These are phyloP conservation scores for Luffia ferchaultella DNA, from an alignment of 2,888 invertebrate species.

Conservation along the genomic window DNA sequence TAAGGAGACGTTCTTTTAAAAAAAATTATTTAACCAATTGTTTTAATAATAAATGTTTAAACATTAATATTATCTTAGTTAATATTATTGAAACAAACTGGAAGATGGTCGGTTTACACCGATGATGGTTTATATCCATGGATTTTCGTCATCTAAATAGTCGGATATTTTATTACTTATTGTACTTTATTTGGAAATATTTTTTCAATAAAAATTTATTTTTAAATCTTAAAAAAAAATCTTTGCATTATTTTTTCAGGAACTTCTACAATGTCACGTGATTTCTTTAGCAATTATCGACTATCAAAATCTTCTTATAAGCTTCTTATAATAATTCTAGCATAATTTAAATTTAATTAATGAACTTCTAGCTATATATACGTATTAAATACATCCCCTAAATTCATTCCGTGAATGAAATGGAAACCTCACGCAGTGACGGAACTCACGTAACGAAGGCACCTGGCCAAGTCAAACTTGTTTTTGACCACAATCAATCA, in stretches of 20 bases:
- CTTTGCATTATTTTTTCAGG: too few relatives aligned
- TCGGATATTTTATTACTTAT: neutral
- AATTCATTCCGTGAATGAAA: neutral
- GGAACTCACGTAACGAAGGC: neutral
- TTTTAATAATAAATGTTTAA: too few relatives aligned
- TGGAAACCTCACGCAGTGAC: neutral
- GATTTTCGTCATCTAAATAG: neutral
- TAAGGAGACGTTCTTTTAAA: too few relatives aligned
- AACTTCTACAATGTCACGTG: too few relatives aligned
- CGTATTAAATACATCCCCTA: neutral
- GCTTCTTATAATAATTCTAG: neutral
- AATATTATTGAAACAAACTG: too few relatives aligned
- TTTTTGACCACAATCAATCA: too few relatives aligned
- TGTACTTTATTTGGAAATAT: neutral
- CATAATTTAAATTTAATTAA: neutral
- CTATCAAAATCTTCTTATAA: neutral
- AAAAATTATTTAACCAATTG: too few relatives aligned
- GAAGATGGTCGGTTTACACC: too few relatives aligned
- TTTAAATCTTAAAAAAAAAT: too few relatives aligned
- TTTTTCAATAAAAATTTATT: neutral
- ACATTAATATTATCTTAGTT: too few relatives aligned
- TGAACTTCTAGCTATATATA: neutral
- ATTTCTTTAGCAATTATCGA: neutral
- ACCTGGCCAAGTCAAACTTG: neutral
- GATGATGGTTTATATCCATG: neutral